These are phyloP conservation scores for Tiaroga cobitis DNA, from an alignment of 2,797 vertebrate species.

Conservation along the genomic window DNA sequence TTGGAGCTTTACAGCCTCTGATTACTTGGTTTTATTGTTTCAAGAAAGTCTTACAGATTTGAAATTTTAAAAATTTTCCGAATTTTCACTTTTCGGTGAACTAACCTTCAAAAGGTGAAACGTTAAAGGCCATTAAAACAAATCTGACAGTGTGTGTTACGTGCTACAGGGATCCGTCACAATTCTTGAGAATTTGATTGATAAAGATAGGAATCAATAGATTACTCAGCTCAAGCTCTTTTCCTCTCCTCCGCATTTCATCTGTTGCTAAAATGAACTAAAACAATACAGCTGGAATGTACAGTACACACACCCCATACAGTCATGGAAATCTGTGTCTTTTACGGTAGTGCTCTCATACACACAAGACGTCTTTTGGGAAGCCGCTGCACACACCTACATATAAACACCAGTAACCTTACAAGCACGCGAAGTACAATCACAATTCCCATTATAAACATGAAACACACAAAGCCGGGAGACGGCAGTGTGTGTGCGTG, in stretches of 20 bases:
- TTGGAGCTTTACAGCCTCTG: neutral
- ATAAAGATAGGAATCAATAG: constrained; percentile 33
- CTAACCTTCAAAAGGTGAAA: constrained; percentile 2
- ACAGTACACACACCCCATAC: constrained; percentile 35
- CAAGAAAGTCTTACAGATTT: neutral
- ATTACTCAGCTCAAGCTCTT: constrained; percentile 40
- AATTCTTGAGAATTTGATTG: constrained; percentile 1
- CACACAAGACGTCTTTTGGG: constrained; percentile 22
- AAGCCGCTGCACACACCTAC: constrained; percentile 34
- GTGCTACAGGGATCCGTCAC: neutral
- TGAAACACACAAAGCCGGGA: constrained; percentile 25
- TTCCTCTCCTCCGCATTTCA: constrained; percentile 27
- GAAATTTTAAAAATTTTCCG: too few species aligned
- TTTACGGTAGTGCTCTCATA: neutral
- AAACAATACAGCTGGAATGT: constrained; percentile 48
- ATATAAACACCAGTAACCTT: constrained; percentile 40
- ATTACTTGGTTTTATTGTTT: neutral
- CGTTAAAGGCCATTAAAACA: neutral
- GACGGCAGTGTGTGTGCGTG: neutral
- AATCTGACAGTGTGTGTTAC: neutral
- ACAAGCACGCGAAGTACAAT: constrained; percentile 41
- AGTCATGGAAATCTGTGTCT: constrained; percentile 41
- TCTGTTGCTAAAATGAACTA: constrained; percentile 32
- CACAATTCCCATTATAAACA: constrained; percentile 44
- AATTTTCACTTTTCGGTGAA: neutral